Percentiles rank a stretch among this genome's conserved stretches.
Evolutionary conservation across 2,113 vertebrate genomes (phyloP).

Genomic region (Sardina pilchardus): DNA sequence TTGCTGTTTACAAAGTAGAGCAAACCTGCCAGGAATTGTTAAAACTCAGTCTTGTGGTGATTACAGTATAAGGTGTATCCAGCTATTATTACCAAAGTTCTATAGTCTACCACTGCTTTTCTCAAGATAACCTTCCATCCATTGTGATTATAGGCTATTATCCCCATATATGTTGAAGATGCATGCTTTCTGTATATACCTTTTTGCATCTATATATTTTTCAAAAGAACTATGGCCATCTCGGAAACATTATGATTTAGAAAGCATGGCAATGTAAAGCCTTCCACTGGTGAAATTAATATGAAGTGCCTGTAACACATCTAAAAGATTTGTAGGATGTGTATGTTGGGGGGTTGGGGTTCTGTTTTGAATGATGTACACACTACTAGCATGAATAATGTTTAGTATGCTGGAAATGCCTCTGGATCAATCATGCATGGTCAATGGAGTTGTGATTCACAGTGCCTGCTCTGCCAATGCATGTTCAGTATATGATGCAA

Average conservation of each 20-base stretch:
- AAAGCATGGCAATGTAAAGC: conserved; percentile 39
- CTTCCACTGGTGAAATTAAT: conserved; percentile 19
- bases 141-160: neutral
- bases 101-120: neutral
- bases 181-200: neutral
- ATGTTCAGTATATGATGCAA: conserved; percentile 41
- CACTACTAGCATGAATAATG: conserved; percentile 57
- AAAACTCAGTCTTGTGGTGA: neutral
- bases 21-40: neutral
- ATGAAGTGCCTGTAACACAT: conserved; percentile 62
- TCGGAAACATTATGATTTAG: conserved; percentile 19
- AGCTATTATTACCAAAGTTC: neutral
- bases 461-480: conserved; percentile 50
- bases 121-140: neutral
- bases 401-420: conserved; percentile 47
- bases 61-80: neutral
- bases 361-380: conserved; percentile 9
- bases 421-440: conserved; percentile 46
- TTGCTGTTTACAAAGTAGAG: conserved; percentile 7
- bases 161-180: neutral
- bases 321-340: conserved; percentile 25
- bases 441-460: conserved; percentile 30
- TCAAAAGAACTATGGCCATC: neutral
- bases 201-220: neutral
- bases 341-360: conserved; percentile 22